A percentile compares a stretch with the other conserved stretches of the same genome.
Conservation (phyloP, 2,888 invertebrate genomes). For the Euplagia quadripunctaria region DNA sequence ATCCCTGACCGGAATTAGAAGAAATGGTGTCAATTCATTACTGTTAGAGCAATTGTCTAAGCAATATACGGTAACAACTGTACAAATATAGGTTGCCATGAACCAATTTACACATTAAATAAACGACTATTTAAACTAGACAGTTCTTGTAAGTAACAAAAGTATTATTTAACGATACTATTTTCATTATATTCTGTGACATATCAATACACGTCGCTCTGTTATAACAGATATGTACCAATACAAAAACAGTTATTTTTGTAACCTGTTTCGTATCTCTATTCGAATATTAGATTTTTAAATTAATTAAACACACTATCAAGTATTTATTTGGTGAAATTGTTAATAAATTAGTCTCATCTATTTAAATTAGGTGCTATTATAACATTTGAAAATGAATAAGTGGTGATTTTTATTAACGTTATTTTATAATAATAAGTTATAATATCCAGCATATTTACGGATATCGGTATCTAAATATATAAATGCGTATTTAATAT, state of each 20-base stretch:
- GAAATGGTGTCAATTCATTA: slow-evolving; percentile 74
- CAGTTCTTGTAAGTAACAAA: slow-evolving; percentile 34
- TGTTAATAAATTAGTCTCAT: slow-evolving; percentile 9
- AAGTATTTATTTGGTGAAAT: slow-evolving; percentile 7
- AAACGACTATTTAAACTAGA: slow-evolving; percentile 65
- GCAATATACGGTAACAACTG: slow-evolving; percentile 68
- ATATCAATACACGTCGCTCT: neutral
- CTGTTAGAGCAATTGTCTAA: slow-evolving; percentile 70
- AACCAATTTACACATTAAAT: slow-evolving; percentile 77
- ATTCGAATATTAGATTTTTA: slow-evolving; percentile 12
- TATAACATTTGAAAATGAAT: neutral
- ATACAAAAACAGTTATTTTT: slow-evolving; percentile 3
- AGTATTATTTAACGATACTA: slow-evolving; percentile 27
- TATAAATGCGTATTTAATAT: neutral
- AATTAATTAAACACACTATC: slow-evolving; percentile 18
- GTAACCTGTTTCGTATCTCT: slow-evolving; percentile 17
- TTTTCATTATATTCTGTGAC: slow-evolving; percentile 6
- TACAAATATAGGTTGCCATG: slow-evolving; percentile 73
- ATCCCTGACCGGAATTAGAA: slow-evolving; percentile 71
- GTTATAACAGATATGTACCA: neutral
- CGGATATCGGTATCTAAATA: neutral
- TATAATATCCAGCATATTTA: neutral
- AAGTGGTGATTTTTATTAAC: neutral
- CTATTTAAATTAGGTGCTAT: slow-evolving; percentile 10
- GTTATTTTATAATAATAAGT: neutral